Base-by-base conservation (phyloP, 2,888 invertebrate genomes). In the Scrobipalpa atriplicella region DNA sequence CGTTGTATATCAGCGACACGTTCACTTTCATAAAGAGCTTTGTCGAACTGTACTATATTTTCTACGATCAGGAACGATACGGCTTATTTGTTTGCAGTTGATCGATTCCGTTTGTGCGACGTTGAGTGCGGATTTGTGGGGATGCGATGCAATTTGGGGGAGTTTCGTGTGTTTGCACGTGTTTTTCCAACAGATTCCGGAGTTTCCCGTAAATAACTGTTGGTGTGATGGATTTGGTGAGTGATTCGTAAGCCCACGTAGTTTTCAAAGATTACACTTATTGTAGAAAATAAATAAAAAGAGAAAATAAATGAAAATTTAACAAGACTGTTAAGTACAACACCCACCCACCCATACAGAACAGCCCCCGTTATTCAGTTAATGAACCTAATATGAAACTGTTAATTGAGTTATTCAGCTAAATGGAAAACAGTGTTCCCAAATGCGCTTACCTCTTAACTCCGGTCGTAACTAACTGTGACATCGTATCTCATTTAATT, bases 1-100 rank as follows among this genome's bases (percentile, higher is more conserved):
- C 29, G 29, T 29, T 3, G 29, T 29, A 29, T 29, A 3, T 5
- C 29, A 29, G 29, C 5, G 29, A 2, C 29, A 29, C 29, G 29
- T 3, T 29, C 29, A 29, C 29, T 2, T 29, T 5, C 29, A 29
- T 29, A 3, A 3, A 29, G 5, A 29, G 29, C 29, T 29, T 29
- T 29, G 29, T 5, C 29, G 29, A 3, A 29, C 29, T 29, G n/a
- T n/a, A n/a, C n/a, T n/a, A n/a, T n/a, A 29, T 5, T 29, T 29
- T 5, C 29, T 21, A 21, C 21, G 54, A 16, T 16, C 80, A 83
- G 81, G 81, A 78, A 75, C 85, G 82, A 87, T 86, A 87, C 82
- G 81, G 54, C 86, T 86, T 89, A 89, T 85, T 87, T 89, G 87
- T 89, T 89, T 89, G 89, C 80, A 77, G 75, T 75, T 85, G 87